Evolutionary conservation across 2,888 invertebrate genomes (phyloP).

Genomic region (Drosophila merina): DNA sequence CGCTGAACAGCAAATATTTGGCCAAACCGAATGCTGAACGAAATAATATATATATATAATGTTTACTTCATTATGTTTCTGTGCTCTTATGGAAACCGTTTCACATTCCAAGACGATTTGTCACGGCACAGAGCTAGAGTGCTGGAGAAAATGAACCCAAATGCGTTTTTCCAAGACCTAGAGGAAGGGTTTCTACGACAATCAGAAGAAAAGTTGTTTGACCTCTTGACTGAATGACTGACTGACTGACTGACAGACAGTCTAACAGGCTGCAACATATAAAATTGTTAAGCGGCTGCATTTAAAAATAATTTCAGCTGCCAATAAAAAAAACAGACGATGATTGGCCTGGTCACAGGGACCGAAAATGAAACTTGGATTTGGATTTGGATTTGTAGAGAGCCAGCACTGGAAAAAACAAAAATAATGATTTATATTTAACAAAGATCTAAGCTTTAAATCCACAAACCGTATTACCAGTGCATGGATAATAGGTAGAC

Average conservation of each 20-base stretch:
- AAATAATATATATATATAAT: conserved; percentile 31
- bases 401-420: background rate
- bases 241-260: conserved; percentile 22
- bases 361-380: conserved; percentile 11
- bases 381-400: background rate
- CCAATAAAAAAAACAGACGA: conserved; percentile 66
- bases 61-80: background rate
- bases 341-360: conserved; percentile 42
- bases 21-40: conserved; percentile 38
- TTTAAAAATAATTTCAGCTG: conserved; percentile 76
- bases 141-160: conserved; percentile 35
- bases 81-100: conserved; percentile 37
- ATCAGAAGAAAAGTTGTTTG: conserved; percentile 72
- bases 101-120: conserved; percentile 69
- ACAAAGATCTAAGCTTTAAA: background rate
- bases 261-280: conserved; percentile 52
- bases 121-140: conserved; percentile 57
- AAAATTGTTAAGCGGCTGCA: conserved; percentile 77
- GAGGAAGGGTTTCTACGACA: conserved; percentile 24
- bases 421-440: background rate
- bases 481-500: conserved; percentile 62
- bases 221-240: conserved; percentile 69
- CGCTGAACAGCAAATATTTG: conserved; percentile 61
- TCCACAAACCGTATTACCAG: background rate
- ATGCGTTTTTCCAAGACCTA: conserved; percentile 54